Evolutionary conservation across 2,888 invertebrate genomes (phyloP), one percentile per base, ranked within the genome.

Genomic region (Eremobia ochroleuca): DNA sequence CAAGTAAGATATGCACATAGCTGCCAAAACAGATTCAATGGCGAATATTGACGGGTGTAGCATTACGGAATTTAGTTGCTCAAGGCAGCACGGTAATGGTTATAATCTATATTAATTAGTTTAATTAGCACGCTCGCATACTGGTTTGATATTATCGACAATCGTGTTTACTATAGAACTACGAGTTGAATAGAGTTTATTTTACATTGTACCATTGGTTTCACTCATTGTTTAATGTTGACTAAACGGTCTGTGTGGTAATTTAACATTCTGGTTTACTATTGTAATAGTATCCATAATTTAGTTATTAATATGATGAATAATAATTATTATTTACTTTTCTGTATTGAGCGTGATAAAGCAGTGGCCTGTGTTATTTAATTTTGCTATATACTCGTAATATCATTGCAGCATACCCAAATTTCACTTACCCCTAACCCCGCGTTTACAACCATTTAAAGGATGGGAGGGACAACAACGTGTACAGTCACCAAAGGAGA

Each of bases 151-250:
- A 81, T 67, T 46, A 40, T 79, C 25, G 25, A 11, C 52, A 25
- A 52, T 25, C 28, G 34, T 66, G 34, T 70, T 61, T 28, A 55
- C 40, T 3, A 49, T 85, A 25, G n/a, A 62, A 58, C 43, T 55
- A 18, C 15, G 34, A 8, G 21, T n/a, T 81, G 59, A 74, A 85
- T 81, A n/a, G 65, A 81, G 15, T 62, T 34, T 31, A 61, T 74
- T 82, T 58, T 13, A 52, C 55, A 81, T 69, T 69, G 59, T 84
- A 52, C 55, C 52, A 74, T 59, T 73, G 73, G 81, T 81, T 81
- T 61, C 28, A 62, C 8, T 66, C 28, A 81, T 81, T 81, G 81
- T 85, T 46, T 37, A 34, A 61, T 85, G 37, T 81, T 81, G 34
- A 81, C 74, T 66, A 62, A 66, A 49, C 31, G 55, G 46, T 49